Percentiles rank a stretch among this genome's conserved stretches.
Conservation (phyloP, 2,113 vertebrate genomes). For the Phrynosoma blainvillii region DNA sequence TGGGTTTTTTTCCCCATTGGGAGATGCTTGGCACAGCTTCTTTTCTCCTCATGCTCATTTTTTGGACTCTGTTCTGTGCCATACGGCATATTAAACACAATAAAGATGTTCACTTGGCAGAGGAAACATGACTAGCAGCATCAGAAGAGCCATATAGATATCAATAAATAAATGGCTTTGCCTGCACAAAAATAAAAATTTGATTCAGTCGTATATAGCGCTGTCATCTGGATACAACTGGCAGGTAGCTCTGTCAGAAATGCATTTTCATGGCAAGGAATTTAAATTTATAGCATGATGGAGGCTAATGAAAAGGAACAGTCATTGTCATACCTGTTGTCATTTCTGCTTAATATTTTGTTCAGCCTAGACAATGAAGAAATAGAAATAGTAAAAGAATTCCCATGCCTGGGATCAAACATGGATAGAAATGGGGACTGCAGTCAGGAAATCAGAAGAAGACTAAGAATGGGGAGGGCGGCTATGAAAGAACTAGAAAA, state of each 20-base stretch:
- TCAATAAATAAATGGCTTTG: constrained; percentile 60
- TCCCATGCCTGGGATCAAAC: too few species aligned
- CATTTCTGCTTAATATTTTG: not conserved
- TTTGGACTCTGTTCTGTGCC: constrained; percentile 63
- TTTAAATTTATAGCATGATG: not conserved
- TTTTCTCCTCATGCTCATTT: constrained; percentile 47
- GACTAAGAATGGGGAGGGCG: too few species aligned
- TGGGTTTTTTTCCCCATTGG: constrained; percentile 43
- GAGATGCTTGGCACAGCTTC: constrained; percentile 62
- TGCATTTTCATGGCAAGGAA: not conserved
- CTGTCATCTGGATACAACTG: not conserved
- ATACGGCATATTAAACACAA: constrained; percentile 72
- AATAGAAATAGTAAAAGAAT: too few species aligned
- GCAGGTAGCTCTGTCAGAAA: not conserved
- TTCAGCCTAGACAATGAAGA: not conserved
- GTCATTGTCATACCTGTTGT: not conserved
- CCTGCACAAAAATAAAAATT: constrained; percentile 55
- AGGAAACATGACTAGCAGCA: constrained; percentile 65
- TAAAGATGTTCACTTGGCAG: constrained; percentile 77
- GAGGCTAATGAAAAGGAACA: not conserved
- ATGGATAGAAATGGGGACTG: too few species aligned
- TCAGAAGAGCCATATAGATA: constrained; percentile 59
- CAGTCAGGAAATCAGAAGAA: too few species aligned
- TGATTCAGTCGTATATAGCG: constrained; percentile 42
- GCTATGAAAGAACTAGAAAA: too few species aligned